Base-by-base conservation (phyloP, 1,140 invertebrate genomes). In the Drosophila nasuta region DNA sequence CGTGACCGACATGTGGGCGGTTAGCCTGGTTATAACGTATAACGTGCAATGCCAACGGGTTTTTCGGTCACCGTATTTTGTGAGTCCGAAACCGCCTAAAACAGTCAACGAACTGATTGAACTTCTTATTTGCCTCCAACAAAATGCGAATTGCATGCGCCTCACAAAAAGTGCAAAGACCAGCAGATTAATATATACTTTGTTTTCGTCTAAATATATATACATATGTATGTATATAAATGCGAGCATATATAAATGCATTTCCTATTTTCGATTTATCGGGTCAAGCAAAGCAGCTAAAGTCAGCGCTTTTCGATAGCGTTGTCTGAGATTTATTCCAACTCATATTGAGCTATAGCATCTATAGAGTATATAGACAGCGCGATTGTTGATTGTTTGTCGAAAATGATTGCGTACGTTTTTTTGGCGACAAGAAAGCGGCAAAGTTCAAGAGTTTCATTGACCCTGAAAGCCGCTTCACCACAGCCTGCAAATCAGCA, bases 41-140 rank as follows among this genome's bases (percentile, higher is more conserved):
- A n/a, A 45, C 52, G 59, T 74, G 68, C 75, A 83, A 77, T 85
- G 82, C 79, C 82, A 87, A 86, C 76, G 58, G 43, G 79, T 87
- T 72, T 87, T 72, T 62, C 46, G 68, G n/a, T 45, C 46, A 28
- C 51, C 48, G 60, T 10, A 33, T 38, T 25, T 25, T 25, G 20
- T 35, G 35, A 62, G 71, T 49, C 65, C 65, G 56, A 68, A 67
- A 69, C 77, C 80, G 65, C 81, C 74, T 68, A 41, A 79, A 75
- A 64, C 63, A 79, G 79, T 83, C 85, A 83, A 81, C 85, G 70
- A 69, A 88, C 85, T 80, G 80, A 75, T 63, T 63, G 43, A 46
- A 60, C 46, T 41, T 30, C 51, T 30, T 60, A 71, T 49, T 41
- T 52, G 66, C 68, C 33, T 33, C 51, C 28, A 54, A 33, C 35